These are phyloP conservation scores for Paralichthys olivaceus DNA, from an alignment of 2,113 vertebrate species.

Conservation along the genomic window DNA sequence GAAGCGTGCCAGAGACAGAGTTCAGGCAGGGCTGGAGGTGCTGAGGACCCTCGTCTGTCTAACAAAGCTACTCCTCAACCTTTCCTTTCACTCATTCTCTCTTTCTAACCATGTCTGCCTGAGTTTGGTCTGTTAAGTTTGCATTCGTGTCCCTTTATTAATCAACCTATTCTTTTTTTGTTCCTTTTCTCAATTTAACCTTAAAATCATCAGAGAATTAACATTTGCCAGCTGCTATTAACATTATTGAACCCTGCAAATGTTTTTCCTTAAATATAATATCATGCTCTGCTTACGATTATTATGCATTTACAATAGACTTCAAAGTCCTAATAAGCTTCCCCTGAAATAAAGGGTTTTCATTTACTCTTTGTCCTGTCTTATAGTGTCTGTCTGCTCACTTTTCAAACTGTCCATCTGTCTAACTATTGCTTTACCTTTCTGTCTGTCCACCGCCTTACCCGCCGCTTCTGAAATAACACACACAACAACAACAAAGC, in stretches of 20 bases:
- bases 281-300: background rate
- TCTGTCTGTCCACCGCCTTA: slow-evolving; percentile 77
- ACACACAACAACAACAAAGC: slow-evolving; percentile 73
- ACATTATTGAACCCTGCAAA: background rate
- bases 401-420: slow-evolving; percentile 31
- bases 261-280: background rate
- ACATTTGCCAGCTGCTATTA: background rate
- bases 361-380: slow-evolving; percentile 11
- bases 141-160: background rate
- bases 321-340: background rate
- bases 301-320: background rate
- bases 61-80: slow-evolving; percentile 21
- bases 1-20: slow-evolving; percentile 67
- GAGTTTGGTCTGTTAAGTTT: background rate
- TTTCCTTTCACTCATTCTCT: background rate
- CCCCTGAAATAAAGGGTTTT: background rate
- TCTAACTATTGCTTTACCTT: slow-evolving; percentile 73
- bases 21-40: slow-evolving; percentile 42
- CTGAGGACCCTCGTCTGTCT: slow-evolving; percentile 7
- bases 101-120: background rate
- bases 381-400: slow-evolving; percentile 24
- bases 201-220: background rate
- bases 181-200: background rate
- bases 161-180: background rate
- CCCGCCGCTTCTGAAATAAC: slow-evolving; percentile 79